Evolutionary conservation across 2,113 vertebrate species (phyloP), one percentile per base, ranked within the genome.

Genomic region (Coturnix japonica): DNA sequence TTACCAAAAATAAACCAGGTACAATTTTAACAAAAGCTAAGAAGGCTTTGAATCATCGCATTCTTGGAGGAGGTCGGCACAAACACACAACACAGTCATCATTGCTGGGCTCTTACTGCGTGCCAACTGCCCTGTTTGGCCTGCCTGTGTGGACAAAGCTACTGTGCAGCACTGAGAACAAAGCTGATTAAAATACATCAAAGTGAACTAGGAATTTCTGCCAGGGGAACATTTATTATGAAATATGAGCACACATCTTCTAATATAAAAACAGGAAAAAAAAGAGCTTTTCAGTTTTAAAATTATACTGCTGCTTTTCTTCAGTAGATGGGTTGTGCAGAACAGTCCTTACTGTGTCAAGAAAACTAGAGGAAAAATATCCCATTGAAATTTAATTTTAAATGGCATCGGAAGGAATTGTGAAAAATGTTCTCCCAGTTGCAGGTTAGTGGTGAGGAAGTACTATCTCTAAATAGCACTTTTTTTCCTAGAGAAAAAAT

Each of bases 61-160:
- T 31, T 13, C n/a, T 39, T 1, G 0, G 23, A 56, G 14, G 11
- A 5, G 1, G 35, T 41, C 13, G 22, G 25, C 41, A 2, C 0
- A 2, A 57, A 59, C 3, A 1, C 1, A 4, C 13, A 75, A 35
- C 20, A 1, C 0, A 28, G 28, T 5, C 35, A 47, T 14, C 0
- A 9, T 9, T 54, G 14, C 11, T 20, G 33, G 41, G 39, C 12
- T 61, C 41, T 15, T 39, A 21, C 20, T n/a, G 41, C 14, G 53
- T 22, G 46, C 66, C 33, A 64, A 28, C 44, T 47, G 43, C 49
- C 33, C 72, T 44, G 33, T 5, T 18, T 11, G 1, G 0, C 7
- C 2, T 1, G 35, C 12, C 26, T 3, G 0, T 4, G 5, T 0
- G 18, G 49, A 49, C 66, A 37, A 12, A 67, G 28, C 35, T 59